Evolutionary conservation across 2,888 invertebrate genomes (phyloP), one percentile per base, ranked within the genome.

Genomic region (Agrotis puta): DNA sequence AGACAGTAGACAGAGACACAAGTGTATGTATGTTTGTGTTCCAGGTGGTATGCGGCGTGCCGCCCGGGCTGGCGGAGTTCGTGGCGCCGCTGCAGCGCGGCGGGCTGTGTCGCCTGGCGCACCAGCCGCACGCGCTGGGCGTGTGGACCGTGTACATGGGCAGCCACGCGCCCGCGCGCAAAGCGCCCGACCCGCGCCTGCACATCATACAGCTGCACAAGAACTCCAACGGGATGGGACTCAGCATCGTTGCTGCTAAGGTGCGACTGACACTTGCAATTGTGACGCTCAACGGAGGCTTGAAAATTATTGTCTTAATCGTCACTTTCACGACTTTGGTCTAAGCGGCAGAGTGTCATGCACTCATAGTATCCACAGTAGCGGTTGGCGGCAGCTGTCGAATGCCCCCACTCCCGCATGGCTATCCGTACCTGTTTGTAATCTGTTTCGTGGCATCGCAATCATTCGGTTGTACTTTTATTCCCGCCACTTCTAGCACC

Each of bases 191-290:
- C 73, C 65, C 85, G 43, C 79, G 83, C 51, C 96, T 98, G 73
- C 98, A 98, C 90, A 97, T 98, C 68, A 98, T 99, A 86, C 98
- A 98, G 90, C 97, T 99, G 79, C 98, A 98, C 91, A 99, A 99
- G 96, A 98, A 99, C 88, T 98, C 98, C 78, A 99, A 98, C 89
- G 99, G 99, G 79, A 99, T 99, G 98, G 99, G 99, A 16, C 97
- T 99, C 86, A 99, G 99, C 90, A 99, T 99, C 88, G 99, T 99
- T 5, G 99, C 99, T 14, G 99, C 99, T 39, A 99, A 99, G 97
- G 98, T 98, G n/a, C 27, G 9, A 24, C 11, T 24, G 22, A 5
- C 5, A 14, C 51, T 51, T 14, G 9, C 39, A 39, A 39, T 39
- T 39, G 39, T 39, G 27, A 27, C 6, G 27, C 27, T 9, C 11